These are phyloP conservation scores for Ginglymostoma cirratum DNA, from an alignment of 2,113 vertebrate species.

Conservation along the genomic window DNA sequence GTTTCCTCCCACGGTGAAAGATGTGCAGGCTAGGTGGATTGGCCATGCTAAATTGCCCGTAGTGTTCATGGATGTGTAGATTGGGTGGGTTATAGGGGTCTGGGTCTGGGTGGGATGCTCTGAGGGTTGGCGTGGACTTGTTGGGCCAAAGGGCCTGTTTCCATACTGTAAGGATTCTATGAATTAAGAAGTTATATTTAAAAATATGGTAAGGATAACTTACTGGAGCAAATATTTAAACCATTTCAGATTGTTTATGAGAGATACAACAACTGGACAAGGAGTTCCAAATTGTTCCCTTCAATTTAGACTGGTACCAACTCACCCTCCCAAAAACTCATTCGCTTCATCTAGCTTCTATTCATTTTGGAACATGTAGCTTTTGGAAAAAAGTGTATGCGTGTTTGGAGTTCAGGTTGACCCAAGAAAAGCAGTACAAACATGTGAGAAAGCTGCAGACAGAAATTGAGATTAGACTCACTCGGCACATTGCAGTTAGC, in stretches of 20 bases:
- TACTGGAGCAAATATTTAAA: neutral
- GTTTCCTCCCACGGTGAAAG: too few species aligned
- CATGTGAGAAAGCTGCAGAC: neutral
- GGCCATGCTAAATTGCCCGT: too few species aligned
- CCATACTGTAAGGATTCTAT: too few species aligned
- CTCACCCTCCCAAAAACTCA: neutral
- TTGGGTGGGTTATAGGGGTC: too few species aligned
- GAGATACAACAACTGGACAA: neutral
- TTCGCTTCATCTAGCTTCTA: neutral
- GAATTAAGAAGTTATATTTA: neutral
- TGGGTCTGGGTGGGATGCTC: too few species aligned
- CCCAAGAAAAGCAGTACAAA: neutral
- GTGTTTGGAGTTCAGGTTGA: neutral
- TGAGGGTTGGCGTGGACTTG: too few species aligned
- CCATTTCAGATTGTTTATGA: neutral
- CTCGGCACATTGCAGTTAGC: neutral
- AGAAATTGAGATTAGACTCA: neutral
- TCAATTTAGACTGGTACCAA: neutral
- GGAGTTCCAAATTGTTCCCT: neutral
- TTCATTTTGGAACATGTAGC: neutral
- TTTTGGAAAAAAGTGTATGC: too few species aligned
- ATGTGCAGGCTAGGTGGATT: too few species aligned
- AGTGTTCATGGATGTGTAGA: too few species aligned
- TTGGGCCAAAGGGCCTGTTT: too few species aligned
- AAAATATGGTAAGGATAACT: neutral